A percentile compares a stretch with the other conserved stretches of the same genome.
phyloP scores from a whole-genome alignment of 2,888 invertebrate genomes.

The Ceraclea dissimilis region DNA sequence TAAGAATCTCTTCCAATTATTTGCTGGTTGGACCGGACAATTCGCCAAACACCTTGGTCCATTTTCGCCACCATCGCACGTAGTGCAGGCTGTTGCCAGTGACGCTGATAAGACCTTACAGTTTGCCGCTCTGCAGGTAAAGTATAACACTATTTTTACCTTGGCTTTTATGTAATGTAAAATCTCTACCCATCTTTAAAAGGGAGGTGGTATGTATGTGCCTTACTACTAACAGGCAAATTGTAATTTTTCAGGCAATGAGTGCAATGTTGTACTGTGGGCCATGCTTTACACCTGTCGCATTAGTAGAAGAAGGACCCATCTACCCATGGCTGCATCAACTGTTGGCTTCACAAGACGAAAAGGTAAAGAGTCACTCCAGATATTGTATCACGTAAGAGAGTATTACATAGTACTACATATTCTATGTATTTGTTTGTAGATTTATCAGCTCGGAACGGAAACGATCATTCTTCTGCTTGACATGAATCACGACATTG shows the following conservation, averaged over 20 bases:
- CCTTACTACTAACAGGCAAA: background rate
- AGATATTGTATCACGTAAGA: conserved; percentile 12
- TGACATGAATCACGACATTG: conserved; percentile 92
- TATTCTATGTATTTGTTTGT: conserved; percentile 23
- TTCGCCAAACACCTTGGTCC: conserved; percentile 65
- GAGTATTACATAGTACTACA: background rate
- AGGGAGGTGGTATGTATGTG: too few species aligned
- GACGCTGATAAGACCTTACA: conserved; percentile 54
- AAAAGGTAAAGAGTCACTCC: conserved; percentile 59
- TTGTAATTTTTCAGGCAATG: conserved; percentile 66
- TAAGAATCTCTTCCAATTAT: conserved; percentile 81
- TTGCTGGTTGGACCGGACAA: conserved; percentile 90
- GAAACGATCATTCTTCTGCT: conserved; percentile 89
- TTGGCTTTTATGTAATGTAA: background rate
- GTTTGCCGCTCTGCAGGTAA: conserved; percentile 53
- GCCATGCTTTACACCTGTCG: conserved; percentile 81
- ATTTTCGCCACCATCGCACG: conserved; percentile 35
- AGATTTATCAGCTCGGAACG: conserved; percentile 86
- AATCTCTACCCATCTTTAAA: background rate
- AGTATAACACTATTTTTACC: background rate
- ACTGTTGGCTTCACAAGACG: conserved; percentile 79
- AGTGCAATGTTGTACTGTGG: conserved; percentile 94
- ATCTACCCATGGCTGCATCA: conserved; percentile 92
- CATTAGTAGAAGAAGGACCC: conserved; percentile 83
- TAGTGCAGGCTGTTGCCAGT: conserved; percentile 1